Conservation (phyloP, 2,797 vertebrate genomes). For the Rhinophrynus dorsalis region DNA sequence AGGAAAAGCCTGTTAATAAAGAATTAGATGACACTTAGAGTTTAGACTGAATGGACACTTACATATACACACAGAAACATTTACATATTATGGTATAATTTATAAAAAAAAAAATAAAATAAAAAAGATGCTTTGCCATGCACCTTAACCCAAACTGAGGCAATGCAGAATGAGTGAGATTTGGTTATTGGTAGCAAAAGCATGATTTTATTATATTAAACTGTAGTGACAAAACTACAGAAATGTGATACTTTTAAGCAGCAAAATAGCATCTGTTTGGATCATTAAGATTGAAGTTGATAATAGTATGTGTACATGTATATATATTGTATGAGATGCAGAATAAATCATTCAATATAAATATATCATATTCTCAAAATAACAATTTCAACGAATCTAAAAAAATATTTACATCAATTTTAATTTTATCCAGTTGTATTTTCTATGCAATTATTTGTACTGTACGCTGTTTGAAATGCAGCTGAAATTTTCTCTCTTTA, state of each 20-base stretch:
- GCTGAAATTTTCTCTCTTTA: conserved; percentile 62
- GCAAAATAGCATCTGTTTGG: conserved; percentile 64
- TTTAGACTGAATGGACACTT: conserved; percentile 35
- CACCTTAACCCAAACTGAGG: conserved; percentile 78
- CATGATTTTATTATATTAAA: conserved; percentile 73
- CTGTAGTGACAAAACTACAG: conserved; percentile 74
- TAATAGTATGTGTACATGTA: background rate
- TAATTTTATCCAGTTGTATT: conserved; percentile 67
- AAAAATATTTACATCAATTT: conserved; percentile 50
- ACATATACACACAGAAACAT: conserved; percentile 13
- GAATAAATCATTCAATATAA: conserved; percentile 57
- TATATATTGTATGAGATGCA: conserved; percentile 52
- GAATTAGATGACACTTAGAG: conserved; percentile 58
- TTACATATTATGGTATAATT: conserved; percentile 60
- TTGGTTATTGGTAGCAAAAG: conserved; percentile 76
- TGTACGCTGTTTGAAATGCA: conserved; percentile 68
- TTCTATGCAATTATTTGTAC: conserved; percentile 66
- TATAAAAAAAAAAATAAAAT: conserved; percentile 57
- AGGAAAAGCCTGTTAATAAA: conserved; percentile 81
- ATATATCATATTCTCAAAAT: background rate
- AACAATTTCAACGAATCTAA: background rate
- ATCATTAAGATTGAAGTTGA: conserved; percentile 5
- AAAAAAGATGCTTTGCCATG: conserved; percentile 75
- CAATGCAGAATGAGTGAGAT: conserved; percentile 75
- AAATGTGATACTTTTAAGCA: conserved; percentile 71